Evolutionary conservation across 2,797 vertebrate species (phyloP), one percentile per base, ranked within the genome.

Genomic region (Champsocephalus esox): DNA sequence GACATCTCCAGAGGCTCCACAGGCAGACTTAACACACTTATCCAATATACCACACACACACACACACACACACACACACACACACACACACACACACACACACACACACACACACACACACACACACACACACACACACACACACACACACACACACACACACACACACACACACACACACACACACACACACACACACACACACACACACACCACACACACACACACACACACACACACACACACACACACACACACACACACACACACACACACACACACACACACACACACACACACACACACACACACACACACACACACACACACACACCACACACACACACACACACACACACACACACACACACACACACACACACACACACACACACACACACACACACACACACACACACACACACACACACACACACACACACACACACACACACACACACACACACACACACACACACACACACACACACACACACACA

Each of bases 1-100:
- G 72, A 73, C 61, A 45, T 43, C 66, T 79, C 44, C 19, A 24
- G 59, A 85, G 82, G 52, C 51, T 79, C 46, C 49, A n/a, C 28
- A 21, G 48, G 67, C n/a, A 66, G 52, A 28, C 60, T 54, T 62
- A 69, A 74, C 48, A 46, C 56, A 21, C 38, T 38, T 1, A 72
- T 50, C 17, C 63, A 32, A 9, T 73, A 55, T 45, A 12, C 57
- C 21, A 56, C 56, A 67, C 7, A 66, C 54, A 55, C 49, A 19
- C 34, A n/a, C 24, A 41, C 12, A 62, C 7, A 55, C 9, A 61
- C 7, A 43, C 7, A 43, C 38, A 17, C 41, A 41, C 11, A 48
- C 4, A 16, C 4, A 38, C 43, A 28, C 45, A 21, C 7, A n/a
- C 24, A 41, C 12, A 62, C 7, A 55, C 9, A 61, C 7, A 43